phyloP scores from a whole-genome alignment of 2,797 vertebrate genomes.

The Agapornis canus region DNA sequence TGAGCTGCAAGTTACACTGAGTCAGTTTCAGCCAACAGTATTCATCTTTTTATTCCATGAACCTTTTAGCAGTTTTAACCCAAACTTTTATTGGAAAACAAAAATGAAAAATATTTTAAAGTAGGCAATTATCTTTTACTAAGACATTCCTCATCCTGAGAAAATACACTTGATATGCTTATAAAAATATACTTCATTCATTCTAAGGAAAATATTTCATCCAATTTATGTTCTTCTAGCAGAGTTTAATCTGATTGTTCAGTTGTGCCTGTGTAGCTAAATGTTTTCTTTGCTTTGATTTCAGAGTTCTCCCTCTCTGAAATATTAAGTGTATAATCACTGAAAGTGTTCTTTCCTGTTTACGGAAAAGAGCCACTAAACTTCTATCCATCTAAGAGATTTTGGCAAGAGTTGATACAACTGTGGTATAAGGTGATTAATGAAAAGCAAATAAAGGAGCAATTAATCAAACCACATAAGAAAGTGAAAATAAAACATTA shows the following conservation, averaged over 20 bases:
- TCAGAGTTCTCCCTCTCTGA: slow-evolving; percentile 33
- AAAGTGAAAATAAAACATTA: slow-evolving; percentile 65
- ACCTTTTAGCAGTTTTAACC: not conserved
- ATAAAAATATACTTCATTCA: not conserved
- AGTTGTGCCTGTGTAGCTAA: not conserved
- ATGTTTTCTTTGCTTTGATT: slow-evolving; percentile 16
- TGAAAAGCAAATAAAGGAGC: slow-evolving; percentile 71
- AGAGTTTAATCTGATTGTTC: not conserved
- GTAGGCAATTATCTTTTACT: not conserved
- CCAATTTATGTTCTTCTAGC: not conserved
- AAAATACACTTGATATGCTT: not conserved
- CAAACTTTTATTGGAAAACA: not conserved
- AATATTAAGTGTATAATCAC: slow-evolving; percentile 32
- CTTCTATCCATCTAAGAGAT: slow-evolving; percentile 47
- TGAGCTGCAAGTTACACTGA: not conserved
- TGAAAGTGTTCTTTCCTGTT: slow-evolving; percentile 5
- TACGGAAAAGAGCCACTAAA: slow-evolving; percentile 42
- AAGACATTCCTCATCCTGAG: not conserved
- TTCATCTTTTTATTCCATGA: not conserved
- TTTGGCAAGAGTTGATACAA: slow-evolving; percentile 67
- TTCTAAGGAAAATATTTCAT: not conserved
- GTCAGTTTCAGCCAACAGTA: not conserved
- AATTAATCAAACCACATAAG: slow-evolving; percentile 74
- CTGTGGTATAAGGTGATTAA: slow-evolving; percentile 70
- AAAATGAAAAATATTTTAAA: not conserved